Evolutionary conservation across 2,888 invertebrate genomes (phyloP), one percentile per base, ranked within the genome.

Genomic region (Acanthoscelides obtectus): DNA sequence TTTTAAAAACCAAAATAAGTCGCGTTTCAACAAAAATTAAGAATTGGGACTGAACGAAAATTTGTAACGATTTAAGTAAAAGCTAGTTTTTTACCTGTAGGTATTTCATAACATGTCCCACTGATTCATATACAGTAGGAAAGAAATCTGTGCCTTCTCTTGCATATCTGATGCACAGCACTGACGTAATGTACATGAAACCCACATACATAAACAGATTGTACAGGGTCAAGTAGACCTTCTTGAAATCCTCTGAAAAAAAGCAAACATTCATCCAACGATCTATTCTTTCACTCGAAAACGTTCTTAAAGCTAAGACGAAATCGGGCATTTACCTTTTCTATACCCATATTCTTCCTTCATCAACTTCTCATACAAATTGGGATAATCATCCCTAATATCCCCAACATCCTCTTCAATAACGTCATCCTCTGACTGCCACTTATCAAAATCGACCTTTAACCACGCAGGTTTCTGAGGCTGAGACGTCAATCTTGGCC

Each of bases 401-500:
- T 95, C 92, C 66, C 92, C 20, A 86, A 89, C 79, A 89, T 85
- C 87, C 65, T 88, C 91, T 66, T 92, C 91, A 72, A 91, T 90
- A 19, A 88, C 88, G 73, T 90, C 88, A 65, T 90, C 91, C 80
- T 94, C 94, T 2, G 92, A 90, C 80, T 92, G 91, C 93, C 97
- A 96, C 71, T 93, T 90, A 84, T 97, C 96, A 87, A 97, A 97
- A 87, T 97, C 97, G 77, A 97, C 91, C 90, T 96, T 96, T 3
- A 98, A 86, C 97, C 97, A 97, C 0, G 92, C 92, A 0, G 95
- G 94, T 84, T 97, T 97, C 79, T 93, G 91, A 0, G 93, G 92
- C 74, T 93, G 91, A 12, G 92, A 90, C 0, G 92, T 94, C 20
- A 97, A 86, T 69, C 97, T 87, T 0, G 95, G 94, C 97, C 97